These are phyloP conservation scores for Microplitis demolitor DNA, from an alignment of 1,140 invertebrate genomes.

Conservation along the genomic window DNA sequence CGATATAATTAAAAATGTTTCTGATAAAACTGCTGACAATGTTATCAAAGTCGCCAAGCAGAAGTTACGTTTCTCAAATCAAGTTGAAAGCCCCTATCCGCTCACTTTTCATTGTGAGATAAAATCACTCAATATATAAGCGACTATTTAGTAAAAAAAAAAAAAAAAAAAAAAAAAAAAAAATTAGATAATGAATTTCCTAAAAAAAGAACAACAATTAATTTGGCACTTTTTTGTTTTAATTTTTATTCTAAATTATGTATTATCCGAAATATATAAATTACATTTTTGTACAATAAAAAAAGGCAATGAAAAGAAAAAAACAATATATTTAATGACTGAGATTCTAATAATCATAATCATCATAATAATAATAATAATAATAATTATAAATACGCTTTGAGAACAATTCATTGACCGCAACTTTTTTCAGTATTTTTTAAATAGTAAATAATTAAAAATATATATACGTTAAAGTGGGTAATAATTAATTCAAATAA, in stretches of 20 bases:
- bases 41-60: too few relatives aligned
- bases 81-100: too few relatives aligned
- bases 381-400: background rate
- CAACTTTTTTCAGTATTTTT: background rate
- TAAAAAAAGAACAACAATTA: background rate
- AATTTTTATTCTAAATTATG: slow-evolving; percentile 10
- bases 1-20: too few relatives aligned
- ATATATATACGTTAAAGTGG: too few relatives aligned
- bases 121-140: too few relatives aligned
- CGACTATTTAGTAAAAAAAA: too few relatives aligned
- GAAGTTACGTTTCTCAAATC: too few relatives aligned
- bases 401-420: background rate
- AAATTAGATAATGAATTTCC: background rate
- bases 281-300: slow-evolving; percentile 7
- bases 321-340: background rate
- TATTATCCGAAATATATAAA: slow-evolving; percentile 26
- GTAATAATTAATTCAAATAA: background rate
- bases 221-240: slow-evolving; percentile 23
- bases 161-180: background rate
- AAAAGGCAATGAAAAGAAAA: too few relatives aligned
- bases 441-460: too few relatives aligned
- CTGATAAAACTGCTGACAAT: too few relatives aligned
- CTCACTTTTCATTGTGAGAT: too few relatives aligned
- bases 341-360: background rate
- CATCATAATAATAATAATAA: too few relatives aligned